Percentiles rank a stretch among this genome's conserved stretches.
phyloP scores from a whole-genome alignment of 1,140 invertebrate species.

The Achatina immaculata region DNA sequence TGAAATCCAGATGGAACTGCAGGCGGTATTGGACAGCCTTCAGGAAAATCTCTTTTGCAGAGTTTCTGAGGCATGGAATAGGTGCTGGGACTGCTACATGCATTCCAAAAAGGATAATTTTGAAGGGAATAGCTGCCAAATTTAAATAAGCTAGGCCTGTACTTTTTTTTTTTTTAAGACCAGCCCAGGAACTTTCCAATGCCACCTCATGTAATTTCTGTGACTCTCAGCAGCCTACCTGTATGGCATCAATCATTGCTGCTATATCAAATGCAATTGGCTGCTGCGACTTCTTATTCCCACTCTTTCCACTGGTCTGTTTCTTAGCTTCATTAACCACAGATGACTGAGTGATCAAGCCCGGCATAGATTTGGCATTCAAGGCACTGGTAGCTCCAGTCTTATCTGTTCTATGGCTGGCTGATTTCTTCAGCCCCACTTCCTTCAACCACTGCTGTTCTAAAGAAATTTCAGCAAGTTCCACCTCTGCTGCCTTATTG shows the following conservation, averaged over 20 bases:
- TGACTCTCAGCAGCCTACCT: conserved; percentile 44
- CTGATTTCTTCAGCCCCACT: conserved; percentile 49
- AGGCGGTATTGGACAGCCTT: no score
- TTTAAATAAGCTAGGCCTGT: no score
- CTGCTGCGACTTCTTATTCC: conserved; percentile 62
- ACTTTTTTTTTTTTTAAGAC: no score
- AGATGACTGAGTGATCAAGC: conserved; percentile 37
- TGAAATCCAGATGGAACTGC: no score
- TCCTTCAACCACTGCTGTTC: conserved; percentile 66
- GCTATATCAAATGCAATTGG: conserved; percentile 61
- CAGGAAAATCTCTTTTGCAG: no score
- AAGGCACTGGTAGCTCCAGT: background rate
- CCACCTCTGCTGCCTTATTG: conserved; percentile 64
- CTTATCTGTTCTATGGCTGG: background rate
- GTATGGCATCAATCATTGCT: conserved; percentile 62
- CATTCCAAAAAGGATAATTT: no score
- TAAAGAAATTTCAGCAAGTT: conserved; percentile 65
- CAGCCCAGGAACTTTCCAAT: no score
- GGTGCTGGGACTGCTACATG: no score
- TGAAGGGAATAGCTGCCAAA: no score
- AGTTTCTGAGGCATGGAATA: no score
- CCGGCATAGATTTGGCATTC: conserved; percentile 13
- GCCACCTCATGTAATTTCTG: no score
- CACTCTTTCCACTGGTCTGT: background rate
- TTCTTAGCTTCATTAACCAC: conserved; percentile 42